Conservation (phyloP, 2,113 vertebrate species). For the Poeciliopsis occidentalis region DNA sequence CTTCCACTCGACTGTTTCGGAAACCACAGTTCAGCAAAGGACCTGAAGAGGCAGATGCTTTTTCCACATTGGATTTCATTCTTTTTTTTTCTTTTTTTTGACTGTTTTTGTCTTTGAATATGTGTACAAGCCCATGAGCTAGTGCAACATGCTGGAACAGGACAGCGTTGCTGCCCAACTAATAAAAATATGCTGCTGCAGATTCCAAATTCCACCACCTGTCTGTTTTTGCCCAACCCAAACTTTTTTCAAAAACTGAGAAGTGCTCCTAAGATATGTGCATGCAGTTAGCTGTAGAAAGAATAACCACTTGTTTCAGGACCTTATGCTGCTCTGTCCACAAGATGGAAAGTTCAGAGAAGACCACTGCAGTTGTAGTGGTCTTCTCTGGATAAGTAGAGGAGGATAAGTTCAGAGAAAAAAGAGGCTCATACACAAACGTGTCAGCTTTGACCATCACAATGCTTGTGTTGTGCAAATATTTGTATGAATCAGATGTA, state of each 20-base stretch:
- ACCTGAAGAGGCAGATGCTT: background rate
- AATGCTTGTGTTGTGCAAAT: no score
- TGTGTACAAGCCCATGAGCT: conserved; percentile 17
- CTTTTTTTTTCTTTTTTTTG: background rate
- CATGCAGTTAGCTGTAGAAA: background rate
- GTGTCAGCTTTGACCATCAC: background rate
- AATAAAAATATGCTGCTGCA: conserved; percentile 81
- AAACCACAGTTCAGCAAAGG: background rate
- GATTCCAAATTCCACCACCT: conserved; percentile 80
- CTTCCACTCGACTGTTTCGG: background rate
- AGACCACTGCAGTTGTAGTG: background rate
- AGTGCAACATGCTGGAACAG: conserved; percentile 76
- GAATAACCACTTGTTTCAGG: background rate
- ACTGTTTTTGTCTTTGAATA: background rate
- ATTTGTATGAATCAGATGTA: no score
- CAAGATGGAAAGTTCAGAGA: background rate
- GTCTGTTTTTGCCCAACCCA: conserved; percentile 70
- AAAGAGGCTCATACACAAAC: background rate
- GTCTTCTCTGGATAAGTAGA: no score
- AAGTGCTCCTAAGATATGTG: conserved; percentile 17
- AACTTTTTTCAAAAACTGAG: background rate
- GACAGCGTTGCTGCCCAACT: conserved; percentile 74
- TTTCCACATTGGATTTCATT: conserved; percentile 1
- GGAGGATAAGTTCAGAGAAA: conserved; percentile 9
- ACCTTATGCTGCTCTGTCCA: background rate